Percentiles rank a stretch among this genome's conserved stretches.
These are phyloP conservation scores for Hypanus sabinus DNA, from an alignment of 2,113 vertebrate species.

Conservation along the genomic window DNA sequence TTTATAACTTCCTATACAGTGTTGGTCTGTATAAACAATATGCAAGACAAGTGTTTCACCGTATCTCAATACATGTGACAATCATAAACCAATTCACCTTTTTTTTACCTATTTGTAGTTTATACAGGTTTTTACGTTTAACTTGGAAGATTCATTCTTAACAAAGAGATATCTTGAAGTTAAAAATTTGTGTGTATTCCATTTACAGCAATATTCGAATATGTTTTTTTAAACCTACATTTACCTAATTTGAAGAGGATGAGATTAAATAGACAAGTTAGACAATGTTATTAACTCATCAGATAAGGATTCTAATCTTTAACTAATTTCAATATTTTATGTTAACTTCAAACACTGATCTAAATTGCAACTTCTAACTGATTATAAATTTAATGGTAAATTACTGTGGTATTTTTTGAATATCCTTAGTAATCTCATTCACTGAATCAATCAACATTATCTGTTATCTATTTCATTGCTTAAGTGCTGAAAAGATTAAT, in stretches of 20 bases:
- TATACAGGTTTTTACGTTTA: no score
- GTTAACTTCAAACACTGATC: not conserved
- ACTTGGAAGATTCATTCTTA: no score
- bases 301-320: not conserved
- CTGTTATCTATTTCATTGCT: not conserved
- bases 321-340: not conserved
- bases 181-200: not conserved
- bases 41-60: no score
- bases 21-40: no score
- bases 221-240: not conserved
- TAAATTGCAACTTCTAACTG: no score
- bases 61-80: no score
- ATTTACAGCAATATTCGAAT: not conserved
- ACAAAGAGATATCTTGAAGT: not conserved
- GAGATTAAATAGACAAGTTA: not conserved
- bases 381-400: no score
- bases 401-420: no score
- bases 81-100: no score
- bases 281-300: not conserved
- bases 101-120: no score
- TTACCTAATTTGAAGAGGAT: not conserved
- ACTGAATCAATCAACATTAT: not conserved
- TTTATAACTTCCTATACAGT: not conserved
- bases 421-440: not conserved
- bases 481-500: not conserved